These are phyloP conservation scores for Mustela lutreola DNA, from an alignment of 2,113 vertebrate species.

Conservation along the genomic window DNA sequence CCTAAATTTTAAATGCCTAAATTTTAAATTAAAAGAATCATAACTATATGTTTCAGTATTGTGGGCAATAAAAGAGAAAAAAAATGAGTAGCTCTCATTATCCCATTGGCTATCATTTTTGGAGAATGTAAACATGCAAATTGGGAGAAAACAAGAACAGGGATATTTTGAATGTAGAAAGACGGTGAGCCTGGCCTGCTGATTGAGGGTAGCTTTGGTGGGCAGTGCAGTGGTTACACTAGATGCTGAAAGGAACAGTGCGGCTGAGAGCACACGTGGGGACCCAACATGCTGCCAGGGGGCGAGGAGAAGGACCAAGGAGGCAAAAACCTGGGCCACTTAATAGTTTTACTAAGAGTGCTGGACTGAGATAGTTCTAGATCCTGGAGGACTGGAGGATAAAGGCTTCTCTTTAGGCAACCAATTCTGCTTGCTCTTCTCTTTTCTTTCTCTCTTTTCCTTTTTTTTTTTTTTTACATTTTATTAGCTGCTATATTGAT, in stretches of 20 bases:
- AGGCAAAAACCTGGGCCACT: background rate
- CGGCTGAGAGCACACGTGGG: background rate
- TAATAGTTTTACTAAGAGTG: background rate
- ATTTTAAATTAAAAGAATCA: background rate
- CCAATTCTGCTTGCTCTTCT: background rate
- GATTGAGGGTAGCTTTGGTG: background rate
- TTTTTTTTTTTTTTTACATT: background rate
- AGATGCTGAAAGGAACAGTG: background rate
- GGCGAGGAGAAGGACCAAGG: background rate
- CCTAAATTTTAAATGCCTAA: background rate
- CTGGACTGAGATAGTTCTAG: background rate
- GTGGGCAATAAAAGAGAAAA: background rate
- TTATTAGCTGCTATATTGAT: background rate
- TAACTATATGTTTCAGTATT: background rate
- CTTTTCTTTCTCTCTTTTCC: background rate
- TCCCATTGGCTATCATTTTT: background rate
- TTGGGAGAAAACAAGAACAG: background rate
- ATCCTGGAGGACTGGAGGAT: background rate
- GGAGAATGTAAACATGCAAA: background rate
- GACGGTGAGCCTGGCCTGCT: background rate
- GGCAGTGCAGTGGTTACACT: no score
- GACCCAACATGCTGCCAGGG: accelerated
- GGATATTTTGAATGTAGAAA: background rate
- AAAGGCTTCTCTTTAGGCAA: background rate
- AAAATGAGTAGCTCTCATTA: background rate